phyloP scores from a whole-genome alignment of 2,797 vertebrate genomes.

The Hydrocynus forskahlii region DNA sequence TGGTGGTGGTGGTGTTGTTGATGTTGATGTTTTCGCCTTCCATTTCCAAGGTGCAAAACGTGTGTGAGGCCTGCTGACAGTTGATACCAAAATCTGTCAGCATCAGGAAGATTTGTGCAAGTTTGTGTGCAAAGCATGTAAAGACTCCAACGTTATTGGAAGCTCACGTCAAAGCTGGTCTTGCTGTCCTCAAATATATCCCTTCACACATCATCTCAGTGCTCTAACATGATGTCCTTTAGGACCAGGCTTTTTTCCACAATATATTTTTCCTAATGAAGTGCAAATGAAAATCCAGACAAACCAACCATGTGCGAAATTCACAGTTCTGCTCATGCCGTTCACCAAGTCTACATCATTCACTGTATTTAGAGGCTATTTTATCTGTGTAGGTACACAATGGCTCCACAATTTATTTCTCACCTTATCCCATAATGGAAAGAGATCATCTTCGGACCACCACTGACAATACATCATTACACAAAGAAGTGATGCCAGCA shows the following conservation, averaged over 20 bases:
- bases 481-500: too few species aligned
- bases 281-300: slow-evolving; percentile 77
- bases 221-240: slow-evolving; percentile 65
- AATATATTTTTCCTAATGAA: slow-evolving; percentile 66
- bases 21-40: not conserved
- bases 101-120: not conserved
- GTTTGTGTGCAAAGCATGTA: not conserved
- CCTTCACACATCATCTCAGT: slow-evolving; percentile 78
- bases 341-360: not conserved
- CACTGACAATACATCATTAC: too few species aligned
- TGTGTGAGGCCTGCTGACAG: slow-evolving; percentile 10
- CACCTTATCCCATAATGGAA: too few species aligned
- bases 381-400: too few species aligned
- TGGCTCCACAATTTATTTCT: too few species aligned
- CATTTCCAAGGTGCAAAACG: slow-evolving; percentile 7
- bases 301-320: slow-evolving; percentile 44
- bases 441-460: too few species aligned
- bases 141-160: slow-evolving; percentile 4
- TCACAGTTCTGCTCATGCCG: slow-evolving; percentile 21
- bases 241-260: slow-evolving; percentile 77
- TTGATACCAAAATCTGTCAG: slow-evolving; percentile 17
- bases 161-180: slow-evolving; percentile 4
- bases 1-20: not conserved
- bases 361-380: too few species aligned
- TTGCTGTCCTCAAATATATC: slow-evolving; percentile 35